A percentile compares a stretch with the other conserved stretches of the same genome.
Evolutionary conservation across 2,113 vertebrate genomes (phyloP).

Genomic region (Sus scrofa): DNA sequence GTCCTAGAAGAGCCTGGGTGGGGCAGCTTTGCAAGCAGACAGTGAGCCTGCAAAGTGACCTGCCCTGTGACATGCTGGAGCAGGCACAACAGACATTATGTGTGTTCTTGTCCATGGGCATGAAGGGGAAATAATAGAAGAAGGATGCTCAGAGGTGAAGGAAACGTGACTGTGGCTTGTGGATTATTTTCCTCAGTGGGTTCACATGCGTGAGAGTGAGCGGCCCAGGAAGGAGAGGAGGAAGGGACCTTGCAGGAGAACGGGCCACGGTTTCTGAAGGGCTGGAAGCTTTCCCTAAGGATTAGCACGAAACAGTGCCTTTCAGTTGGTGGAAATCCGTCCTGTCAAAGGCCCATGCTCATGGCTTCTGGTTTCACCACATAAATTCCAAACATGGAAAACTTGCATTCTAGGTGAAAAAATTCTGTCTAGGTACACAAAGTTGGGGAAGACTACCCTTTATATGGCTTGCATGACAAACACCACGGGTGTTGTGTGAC

Average conservation of each 20-base stretch:
- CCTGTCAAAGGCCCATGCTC: background rate
- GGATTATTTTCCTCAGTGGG: fast-evolving
- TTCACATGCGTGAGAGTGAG: fast-evolving
- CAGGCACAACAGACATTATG: fast-evolving
- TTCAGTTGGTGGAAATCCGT: fast-evolving
- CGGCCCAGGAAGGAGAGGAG: background rate
- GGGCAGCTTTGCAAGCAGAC: background rate
- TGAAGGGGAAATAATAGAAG: background rate
- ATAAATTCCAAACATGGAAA: background rate
- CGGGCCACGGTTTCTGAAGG: background rate
- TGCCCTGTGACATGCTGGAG: fast-evolving
- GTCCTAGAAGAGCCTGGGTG: background rate
- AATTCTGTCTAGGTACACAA: too few species aligned
- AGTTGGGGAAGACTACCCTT: background rate
- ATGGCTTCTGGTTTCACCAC: fast-evolving
- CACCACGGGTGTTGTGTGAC: background rate
- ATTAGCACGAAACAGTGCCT: fast-evolving
- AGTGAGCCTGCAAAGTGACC: background rate
- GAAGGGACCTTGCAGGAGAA: background rate
- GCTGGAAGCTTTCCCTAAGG: fast-evolving
- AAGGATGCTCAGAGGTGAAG: background rate
- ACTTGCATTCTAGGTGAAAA: background rate
- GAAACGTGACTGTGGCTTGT: background rate
- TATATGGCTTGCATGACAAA: background rate
- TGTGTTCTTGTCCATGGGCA: fast-evolving